phyloP scores from a whole-genome alignment of 2,797 vertebrate species.

The Neosalanx taihuensis region DNA sequence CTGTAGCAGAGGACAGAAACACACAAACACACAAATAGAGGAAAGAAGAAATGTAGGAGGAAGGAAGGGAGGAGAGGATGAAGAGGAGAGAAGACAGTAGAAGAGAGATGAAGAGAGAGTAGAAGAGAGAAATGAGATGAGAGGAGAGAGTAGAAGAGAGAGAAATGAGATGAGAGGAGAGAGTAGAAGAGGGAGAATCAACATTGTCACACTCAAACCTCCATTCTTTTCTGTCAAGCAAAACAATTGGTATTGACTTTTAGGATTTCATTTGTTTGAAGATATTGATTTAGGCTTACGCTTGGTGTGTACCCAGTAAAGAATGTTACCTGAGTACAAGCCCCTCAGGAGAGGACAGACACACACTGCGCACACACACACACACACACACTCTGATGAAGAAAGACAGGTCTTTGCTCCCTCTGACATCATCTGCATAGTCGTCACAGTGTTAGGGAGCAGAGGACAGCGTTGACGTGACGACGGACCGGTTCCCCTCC shows the following conservation, averaged over 20 bases:
- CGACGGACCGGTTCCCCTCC: slow-evolving; percentile 49
- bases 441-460: slow-evolving; percentile 62
- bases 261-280: not conserved
- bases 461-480: slow-evolving; percentile 50
- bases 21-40: not conserved
- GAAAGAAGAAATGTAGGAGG: too few species aligned
- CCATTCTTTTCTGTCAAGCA: too few species aligned
- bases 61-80: too few species aligned
- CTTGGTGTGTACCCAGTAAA: not conserved
- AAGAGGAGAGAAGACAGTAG: too few species aligned
- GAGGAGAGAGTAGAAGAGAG: too few species aligned
- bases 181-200: too few species aligned
- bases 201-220: too few species aligned
- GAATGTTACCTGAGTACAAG: not conserved
- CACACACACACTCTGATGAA: slow-evolving; percentile 25
- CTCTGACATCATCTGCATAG: slow-evolving; percentile 68
- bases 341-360: too few species aligned
- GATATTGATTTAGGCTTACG: not conserved
- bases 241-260: not conserved
- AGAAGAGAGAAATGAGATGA: too few species aligned
- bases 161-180: too few species aligned
- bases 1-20: not conserved
- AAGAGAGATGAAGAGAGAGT: too few species aligned
- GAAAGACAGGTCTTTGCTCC: slow-evolving; percentile 57
- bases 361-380: slow-evolving; percentile 4